Evolutionary conservation across 2,113 vertebrate genomes (phyloP).

Genomic region (Ivindomyrus marchei): DNA sequence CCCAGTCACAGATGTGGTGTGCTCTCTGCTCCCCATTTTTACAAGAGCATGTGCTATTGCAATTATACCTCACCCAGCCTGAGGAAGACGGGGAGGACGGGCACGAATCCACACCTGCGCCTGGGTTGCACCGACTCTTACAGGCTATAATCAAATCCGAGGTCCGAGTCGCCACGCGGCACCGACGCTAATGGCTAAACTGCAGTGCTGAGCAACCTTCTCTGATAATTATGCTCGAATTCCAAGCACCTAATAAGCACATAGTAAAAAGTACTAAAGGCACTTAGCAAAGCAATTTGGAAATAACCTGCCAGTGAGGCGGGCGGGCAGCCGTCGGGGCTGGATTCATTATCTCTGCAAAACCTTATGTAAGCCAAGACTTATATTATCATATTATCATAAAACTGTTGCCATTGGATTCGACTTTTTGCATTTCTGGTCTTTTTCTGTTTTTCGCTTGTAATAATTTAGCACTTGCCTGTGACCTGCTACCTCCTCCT

Average conservation of each 20-base stretch:
- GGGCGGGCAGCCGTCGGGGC: background rate
- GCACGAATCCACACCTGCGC: background rate
- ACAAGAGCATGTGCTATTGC: background rate
- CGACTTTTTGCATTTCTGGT: background rate
- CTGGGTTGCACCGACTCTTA: background rate
- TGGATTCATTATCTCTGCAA: constrained; percentile 16
- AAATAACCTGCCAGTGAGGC: constrained; percentile 14
- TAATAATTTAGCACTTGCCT: background rate
- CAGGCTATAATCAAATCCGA: background rate
- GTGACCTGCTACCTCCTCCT: constrained; percentile 13
- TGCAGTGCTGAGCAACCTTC: background rate
- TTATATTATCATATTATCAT: constrained; percentile 10
- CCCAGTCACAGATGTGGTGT: background rate
- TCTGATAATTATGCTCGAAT: background rate
- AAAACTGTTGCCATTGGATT: background rate
- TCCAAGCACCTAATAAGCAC: constrained; percentile 1
- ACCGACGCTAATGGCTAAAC: background rate
- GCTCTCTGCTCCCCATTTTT: background rate
- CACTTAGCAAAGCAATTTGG: constrained; percentile 4
- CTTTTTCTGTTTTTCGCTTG: background rate
- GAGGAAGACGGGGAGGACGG: background rate
- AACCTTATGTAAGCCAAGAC: constrained; percentile 5
- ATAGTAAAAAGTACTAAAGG: constrained; percentile 5
- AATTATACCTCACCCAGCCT: background rate
- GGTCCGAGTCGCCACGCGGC: background rate